Conservation (phyloP, 2,888 invertebrate species). For the Drosophila merina region DNA sequence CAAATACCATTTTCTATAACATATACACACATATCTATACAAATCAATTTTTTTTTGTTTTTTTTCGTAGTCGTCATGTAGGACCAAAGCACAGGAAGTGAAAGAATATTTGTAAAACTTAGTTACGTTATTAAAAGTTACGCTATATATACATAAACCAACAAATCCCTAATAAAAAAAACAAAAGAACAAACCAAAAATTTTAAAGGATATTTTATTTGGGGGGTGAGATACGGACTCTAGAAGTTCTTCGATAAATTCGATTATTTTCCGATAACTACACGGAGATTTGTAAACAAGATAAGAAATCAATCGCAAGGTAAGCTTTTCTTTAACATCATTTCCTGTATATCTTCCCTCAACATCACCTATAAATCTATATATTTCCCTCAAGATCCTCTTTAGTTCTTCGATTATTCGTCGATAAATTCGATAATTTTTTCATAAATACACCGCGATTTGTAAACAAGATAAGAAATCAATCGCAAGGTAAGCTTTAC, state of each 20-base stretch:
- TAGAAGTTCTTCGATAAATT: background rate
- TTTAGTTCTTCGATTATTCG: background rate
- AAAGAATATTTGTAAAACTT: conserved; percentile 66
- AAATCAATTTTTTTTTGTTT: conserved; percentile 38
- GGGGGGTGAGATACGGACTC: background rate
- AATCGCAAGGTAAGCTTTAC: background rate
- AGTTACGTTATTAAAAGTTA: conserved; percentile 62
- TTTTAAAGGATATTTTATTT: background rate
- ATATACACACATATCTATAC: conserved; percentile 37
- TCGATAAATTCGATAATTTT: background rate
- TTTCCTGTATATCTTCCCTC: too few relatives aligned
- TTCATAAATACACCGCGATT: too few relatives aligned
- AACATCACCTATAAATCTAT: too few relatives aligned
- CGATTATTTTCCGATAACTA: background rate
- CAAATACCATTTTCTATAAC: conserved; percentile 44
- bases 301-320: background rate
- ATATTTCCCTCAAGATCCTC: too few relatives aligned
- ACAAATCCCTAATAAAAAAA: conserved; percentile 53
- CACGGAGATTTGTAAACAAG: background rate
- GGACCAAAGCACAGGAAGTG: conserved; percentile 68
- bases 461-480: background rate
- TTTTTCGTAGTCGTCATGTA: conserved; percentile 54
- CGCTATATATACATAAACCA: conserved; percentile 49
- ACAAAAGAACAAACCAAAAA: conserved; percentile 36
- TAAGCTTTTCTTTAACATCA: too few relatives aligned